phyloP scores from a whole-genome alignment of 2,113 vertebrate species.

The Orientallactaga bullata region DNA sequence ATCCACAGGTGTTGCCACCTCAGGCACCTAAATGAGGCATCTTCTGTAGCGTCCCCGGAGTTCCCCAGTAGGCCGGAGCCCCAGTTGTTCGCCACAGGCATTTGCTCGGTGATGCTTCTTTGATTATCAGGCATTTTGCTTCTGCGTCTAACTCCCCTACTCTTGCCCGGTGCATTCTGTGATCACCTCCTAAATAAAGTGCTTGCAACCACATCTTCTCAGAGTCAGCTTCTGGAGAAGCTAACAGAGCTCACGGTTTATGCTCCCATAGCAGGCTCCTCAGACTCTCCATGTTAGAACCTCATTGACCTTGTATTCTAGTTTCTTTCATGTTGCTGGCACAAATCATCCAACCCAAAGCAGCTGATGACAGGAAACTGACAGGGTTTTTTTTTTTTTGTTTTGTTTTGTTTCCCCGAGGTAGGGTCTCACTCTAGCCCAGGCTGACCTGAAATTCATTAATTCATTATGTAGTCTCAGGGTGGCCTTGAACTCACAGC shows the following conservation, averaged over 20 bases:
- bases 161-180: neutral
- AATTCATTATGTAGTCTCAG: too few relatives aligned
- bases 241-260: neutral
- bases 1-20: neutral
- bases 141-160: neutral
- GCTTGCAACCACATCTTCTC: neutral
- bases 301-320: neutral
- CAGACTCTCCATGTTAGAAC: neutral
- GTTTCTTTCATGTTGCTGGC: too few relatives aligned
- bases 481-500: too few relatives aligned
- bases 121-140: conserved; percentile 26
- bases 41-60: neutral
- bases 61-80: neutral
- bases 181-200: conserved; percentile 12
- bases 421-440: too few relatives aligned
- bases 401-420: too few relatives aligned
- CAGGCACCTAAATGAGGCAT: neutral
- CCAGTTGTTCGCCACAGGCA: conserved; percentile 6
- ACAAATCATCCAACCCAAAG: too few relatives aligned
- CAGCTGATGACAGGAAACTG: too few relatives aligned
- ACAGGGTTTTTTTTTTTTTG: too few relatives aligned
- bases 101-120: neutral
- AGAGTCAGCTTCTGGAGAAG: neutral
- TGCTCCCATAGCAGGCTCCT: neutral
- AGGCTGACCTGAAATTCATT: too few relatives aligned